A percentile compares a stretch with the other conserved stretches of the same genome.
These are phyloP conservation scores for Porites australiensis DNA, from an alignment of 64 coral and sea anemone genomes.

Conservation along the genomic window DNA sequence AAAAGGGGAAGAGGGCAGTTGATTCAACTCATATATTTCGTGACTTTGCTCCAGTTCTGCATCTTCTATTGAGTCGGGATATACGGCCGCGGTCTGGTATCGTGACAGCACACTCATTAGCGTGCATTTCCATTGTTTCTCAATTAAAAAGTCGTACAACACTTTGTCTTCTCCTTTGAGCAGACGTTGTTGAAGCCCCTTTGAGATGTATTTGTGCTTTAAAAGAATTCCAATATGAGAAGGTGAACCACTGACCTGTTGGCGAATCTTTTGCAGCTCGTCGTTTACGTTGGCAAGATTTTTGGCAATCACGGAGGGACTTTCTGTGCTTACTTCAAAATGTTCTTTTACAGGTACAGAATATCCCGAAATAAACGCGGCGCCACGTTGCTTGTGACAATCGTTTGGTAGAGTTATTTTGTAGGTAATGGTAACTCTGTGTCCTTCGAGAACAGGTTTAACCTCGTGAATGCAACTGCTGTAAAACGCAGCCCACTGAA, in stretches of 20 bases:
- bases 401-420: not conserved
- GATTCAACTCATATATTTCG: constrained; percentile 27
- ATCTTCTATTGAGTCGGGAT: not conserved
- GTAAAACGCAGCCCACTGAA: constrained; percentile 61
- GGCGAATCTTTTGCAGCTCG: constrained; percentile 4
- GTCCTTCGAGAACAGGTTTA: constrained; percentile 3
- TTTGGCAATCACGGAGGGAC: constrained; percentile 11
- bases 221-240: constrained; percentile 31
- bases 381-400: not conserved
- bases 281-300: constrained; percentile 14
- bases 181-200: constrained; percentile 31
- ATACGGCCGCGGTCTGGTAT: not conserved
- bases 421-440: constrained; percentile 53
- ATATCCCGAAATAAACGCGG: not conserved
- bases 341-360: not conserved
- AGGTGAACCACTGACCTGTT: not conserved
- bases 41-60: not conserved
- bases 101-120: constrained; percentile 32
- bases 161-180: constrained; percentile 44
- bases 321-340: constrained; percentile 45
- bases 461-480: constrained; percentile 49
- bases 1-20: no score
- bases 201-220: constrained; percentile 34
- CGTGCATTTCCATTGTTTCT: constrained; percentile 27
- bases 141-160: constrained; percentile 1